phyloP scores from a whole-genome alignment of 2,797 vertebrate genomes.

The Helicolenus hilgendorfi region DNA sequence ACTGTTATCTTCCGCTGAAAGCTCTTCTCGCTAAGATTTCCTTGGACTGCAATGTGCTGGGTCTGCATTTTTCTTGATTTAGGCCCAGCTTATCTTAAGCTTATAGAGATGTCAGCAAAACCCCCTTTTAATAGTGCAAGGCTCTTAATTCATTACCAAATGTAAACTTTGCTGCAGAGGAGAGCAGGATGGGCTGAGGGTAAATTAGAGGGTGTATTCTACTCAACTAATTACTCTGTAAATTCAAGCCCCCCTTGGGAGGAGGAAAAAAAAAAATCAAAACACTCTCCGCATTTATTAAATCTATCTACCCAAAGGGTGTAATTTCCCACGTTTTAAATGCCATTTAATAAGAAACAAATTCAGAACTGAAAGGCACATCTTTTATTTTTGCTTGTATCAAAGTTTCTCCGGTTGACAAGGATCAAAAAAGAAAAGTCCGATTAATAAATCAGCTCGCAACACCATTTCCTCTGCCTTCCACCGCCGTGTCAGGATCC shows the following conservation, averaged over 20 bases:
- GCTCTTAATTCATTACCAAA: slow-evolving; percentile 87
- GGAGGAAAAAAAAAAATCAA: slow-evolving; percentile 32
- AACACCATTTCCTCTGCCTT: not conserved
- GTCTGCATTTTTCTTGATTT: slow-evolving; percentile 86
- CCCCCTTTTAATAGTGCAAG: slow-evolving; percentile 79
- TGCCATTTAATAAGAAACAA: slow-evolving; percentile 15
- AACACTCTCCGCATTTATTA: slow-evolving; percentile 62
- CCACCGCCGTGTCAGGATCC: not conserved
- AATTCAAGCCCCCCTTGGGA: slow-evolving; percentile 68
- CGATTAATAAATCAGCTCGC: slow-evolving; percentile 1
- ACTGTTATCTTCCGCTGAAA: slow-evolving; percentile 78
- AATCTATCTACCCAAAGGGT: slow-evolving; percentile 51
- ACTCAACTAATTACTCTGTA: slow-evolving; percentile 86
- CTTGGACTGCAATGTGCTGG: slow-evolving; percentile 83
- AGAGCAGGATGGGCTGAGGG: slow-evolving; percentile 65
- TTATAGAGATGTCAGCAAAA: slow-evolving; percentile 87
- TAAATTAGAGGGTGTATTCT: slow-evolving; percentile 77
- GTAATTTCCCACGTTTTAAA: slow-evolving; percentile 49
- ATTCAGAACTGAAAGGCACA: not conserved
- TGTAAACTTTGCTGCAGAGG: slow-evolving; percentile 83
- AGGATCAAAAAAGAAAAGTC: not conserved
- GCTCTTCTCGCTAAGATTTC: slow-evolving; percentile 71
- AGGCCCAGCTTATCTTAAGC: slow-evolving; percentile 86
- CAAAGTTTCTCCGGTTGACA: slow-evolving; percentile 13
- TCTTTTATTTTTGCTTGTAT: slow-evolving; percentile 17